Percentiles rank a stretch among this genome's conserved stretches.
Conservation (phyloP, 2,888 invertebrate genomes). For the Nowickia ferox region DNA sequence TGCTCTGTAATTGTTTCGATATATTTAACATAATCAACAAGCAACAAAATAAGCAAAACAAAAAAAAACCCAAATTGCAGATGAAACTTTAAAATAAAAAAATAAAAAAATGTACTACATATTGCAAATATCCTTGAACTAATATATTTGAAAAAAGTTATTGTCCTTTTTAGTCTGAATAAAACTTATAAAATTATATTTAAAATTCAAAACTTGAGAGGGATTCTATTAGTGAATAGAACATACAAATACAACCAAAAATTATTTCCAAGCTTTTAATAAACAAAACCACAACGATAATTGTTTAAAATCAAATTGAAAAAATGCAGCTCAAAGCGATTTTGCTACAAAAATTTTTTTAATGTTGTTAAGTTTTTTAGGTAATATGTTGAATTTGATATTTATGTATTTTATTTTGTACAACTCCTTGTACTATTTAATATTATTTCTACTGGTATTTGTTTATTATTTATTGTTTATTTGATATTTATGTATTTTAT, state of each 20-base stretch:
- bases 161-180: conserved; percentile 44
- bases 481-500: neutral
- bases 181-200: conserved; percentile 25
- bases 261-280: conserved; percentile 47
- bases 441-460: neutral
- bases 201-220: conserved; percentile 8
- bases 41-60: neutral
- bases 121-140: conserved; percentile 51
- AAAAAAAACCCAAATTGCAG: conserved; percentile 64
- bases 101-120: conserved; percentile 5
- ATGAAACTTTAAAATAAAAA: conserved; percentile 40
- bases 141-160: conserved; percentile 36
- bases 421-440: neutral
- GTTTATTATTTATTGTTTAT: no score
- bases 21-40: conserved; percentile 26
- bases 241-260: conserved; percentile 17
- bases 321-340: conserved; percentile 55
- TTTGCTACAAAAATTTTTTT: conserved; percentile 37
- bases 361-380: conserved; percentile 16
- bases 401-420: neutral
- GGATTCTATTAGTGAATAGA: conserved; percentile 14
- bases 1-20: conserved; percentile 75
- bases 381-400: neutral
- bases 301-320: neutral
- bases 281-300: conserved; percentile 8